phyloP scores from a whole-genome alignment of 2,888 invertebrate species.

The Trisateles emortualis region DNA sequence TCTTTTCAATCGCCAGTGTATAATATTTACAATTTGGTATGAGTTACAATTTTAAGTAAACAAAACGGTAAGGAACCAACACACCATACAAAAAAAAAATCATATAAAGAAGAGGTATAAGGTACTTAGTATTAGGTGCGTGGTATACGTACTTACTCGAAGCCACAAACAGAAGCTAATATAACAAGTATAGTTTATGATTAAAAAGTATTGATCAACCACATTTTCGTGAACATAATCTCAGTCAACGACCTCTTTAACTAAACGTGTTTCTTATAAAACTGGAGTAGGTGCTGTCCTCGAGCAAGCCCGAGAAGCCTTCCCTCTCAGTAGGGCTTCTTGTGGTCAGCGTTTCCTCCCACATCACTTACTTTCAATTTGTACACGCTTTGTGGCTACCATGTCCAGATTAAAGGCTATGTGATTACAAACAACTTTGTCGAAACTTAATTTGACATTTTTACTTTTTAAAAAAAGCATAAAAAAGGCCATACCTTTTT shows the following conservation, averaged over 20 bases:
- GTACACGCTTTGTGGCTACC: slow-evolving; percentile 18
- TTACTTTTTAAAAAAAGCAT: too few species aligned
- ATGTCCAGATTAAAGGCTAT: slow-evolving; percentile 19
- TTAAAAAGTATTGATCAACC: slow-evolving; percentile 4
- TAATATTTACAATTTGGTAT: too few species aligned
- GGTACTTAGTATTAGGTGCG: too few species aligned
- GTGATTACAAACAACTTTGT: not conserved
- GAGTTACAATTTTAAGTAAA: too few species aligned
- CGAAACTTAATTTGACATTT: not conserved
- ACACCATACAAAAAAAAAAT: too few species aligned
- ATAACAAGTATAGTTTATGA: not conserved
- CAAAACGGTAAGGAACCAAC: too few species aligned
- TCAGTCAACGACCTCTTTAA: slow-evolving; percentile 43
- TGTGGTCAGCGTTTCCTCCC: slow-evolving; percentile 80
- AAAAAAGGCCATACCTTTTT: too few species aligned
- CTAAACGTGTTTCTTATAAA: slow-evolving; percentile 50
- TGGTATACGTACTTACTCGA: too few species aligned
- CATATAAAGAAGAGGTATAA: too few species aligned
- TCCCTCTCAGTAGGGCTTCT: slow-evolving; percentile 71
- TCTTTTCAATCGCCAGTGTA: too few species aligned
- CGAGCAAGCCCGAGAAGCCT: slow-evolving; percentile 59
- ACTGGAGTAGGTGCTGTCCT: slow-evolving; percentile 55
- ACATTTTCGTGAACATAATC: slow-evolving; percentile 16
- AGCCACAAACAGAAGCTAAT: too few species aligned
- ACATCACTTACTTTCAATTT: slow-evolving; percentile 53